Conservation (phyloP, 2,888 invertebrate genomes). For the Zaprionus lineosus region DNA sequence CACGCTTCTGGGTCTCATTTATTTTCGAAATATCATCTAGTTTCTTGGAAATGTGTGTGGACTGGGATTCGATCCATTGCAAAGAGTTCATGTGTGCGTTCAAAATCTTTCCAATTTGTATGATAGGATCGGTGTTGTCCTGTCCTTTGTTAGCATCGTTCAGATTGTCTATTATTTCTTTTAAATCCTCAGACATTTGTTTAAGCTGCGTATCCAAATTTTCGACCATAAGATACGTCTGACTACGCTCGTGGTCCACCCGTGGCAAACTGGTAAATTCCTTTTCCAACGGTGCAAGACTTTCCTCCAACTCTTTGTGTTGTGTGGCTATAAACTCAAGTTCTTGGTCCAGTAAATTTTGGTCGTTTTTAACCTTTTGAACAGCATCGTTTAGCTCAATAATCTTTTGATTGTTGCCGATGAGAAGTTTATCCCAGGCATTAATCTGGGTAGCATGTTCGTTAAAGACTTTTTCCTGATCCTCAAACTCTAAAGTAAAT, state of each 20-base stretch:
- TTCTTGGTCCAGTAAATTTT: conserved; percentile 94
- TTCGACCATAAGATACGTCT: conserved; percentile 95
- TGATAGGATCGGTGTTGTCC: conserved; percentile 93
- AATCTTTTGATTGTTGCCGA: conserved; percentile 96
- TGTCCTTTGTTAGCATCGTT: conserved; percentile 93
- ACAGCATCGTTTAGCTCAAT: conserved; percentile 92
- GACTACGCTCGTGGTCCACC: conserved; percentile 94
- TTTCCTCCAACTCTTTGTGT: conserved; percentile 95
- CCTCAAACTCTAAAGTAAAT: conserved; percentile 95
- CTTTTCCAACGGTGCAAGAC: conserved; percentile 93
- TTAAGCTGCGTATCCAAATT: conserved; percentile 95
- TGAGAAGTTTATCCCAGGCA: conserved; percentile 95
- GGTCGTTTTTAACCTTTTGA: conserved; percentile 94
- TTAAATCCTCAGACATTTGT: conserved; percentile 96
- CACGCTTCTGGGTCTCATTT: conserved; percentile 89
- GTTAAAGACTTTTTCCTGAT: conserved; percentile 95
- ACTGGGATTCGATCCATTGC: conserved; percentile 96
- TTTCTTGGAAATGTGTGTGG: conserved; percentile 89
- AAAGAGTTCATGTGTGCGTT: conserved; percentile 98
- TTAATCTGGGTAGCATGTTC: conserved; percentile 98
- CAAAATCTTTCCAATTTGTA: conserved; percentile 95
- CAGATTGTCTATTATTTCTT: conserved; percentile 96
- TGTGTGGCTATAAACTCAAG: conserved; percentile 96
- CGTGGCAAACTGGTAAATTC: conserved; percentile 87
- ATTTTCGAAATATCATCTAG: conserved; percentile 92